Percentiles rank a stretch among this genome's conserved stretches.
Evolutionary conservation across 1,140 invertebrate species (phyloP).

Genomic region (Lineus longissimus): DNA sequence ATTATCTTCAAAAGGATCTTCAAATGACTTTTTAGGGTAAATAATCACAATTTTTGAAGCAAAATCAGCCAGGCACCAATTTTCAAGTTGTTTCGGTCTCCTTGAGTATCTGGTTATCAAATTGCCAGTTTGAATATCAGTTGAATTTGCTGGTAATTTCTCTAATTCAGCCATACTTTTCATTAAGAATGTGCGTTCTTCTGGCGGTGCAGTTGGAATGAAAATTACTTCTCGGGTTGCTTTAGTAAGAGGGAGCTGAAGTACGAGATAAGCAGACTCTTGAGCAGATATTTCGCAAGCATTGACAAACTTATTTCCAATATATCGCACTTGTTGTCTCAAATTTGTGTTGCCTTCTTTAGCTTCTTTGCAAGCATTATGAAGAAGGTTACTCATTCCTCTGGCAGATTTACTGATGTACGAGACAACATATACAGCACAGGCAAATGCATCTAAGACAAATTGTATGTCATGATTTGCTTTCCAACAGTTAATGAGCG

Average conservation of each 20-base stretch:
- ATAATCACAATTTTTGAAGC: neutral
- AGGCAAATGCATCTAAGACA: slow-evolving; percentile 17
- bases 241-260: neutral
- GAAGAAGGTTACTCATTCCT: slow-evolving; percentile 11
- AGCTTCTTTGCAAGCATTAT: slow-evolving; percentile 12
- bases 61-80: neutral
- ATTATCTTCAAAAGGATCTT: too few species aligned
- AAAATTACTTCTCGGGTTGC: slow-evolving; percentile 8
- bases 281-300: neutral
- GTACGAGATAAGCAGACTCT: neutral
- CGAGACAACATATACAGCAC: slow-evolving; percentile 17
- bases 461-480: slow-evolving; percentile 23
- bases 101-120: neutral
- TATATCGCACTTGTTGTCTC: slow-evolving; percentile 4
- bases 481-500: slow-evolving; percentile 10
- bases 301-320: slow-evolving; percentile 2
- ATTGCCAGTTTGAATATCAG: neutral
- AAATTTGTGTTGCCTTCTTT: slow-evolving; percentile 12
- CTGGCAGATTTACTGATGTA: slow-evolving; percentile 19
- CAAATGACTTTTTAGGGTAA: neutral
- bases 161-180: neutral
- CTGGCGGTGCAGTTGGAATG: slow-evolving; percentile 1
- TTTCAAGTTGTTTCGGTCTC: neutral
- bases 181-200: neutral
- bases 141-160: neutral